Base-by-base conservation (phyloP, 2,797 vertebrate species). In the Tinamus major region DNA sequence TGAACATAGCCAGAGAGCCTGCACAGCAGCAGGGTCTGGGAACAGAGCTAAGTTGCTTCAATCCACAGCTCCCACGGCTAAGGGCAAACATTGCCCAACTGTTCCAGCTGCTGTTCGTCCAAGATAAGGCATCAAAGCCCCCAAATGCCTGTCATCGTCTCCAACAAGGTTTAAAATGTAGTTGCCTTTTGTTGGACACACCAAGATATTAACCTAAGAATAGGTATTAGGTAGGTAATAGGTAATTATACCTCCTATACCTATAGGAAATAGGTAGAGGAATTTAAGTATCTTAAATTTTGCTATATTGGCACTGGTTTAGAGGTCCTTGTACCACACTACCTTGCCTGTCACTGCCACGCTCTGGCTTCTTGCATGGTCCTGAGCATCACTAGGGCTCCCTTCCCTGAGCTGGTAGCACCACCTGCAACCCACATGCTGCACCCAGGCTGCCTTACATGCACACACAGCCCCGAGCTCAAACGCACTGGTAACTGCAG, bases 321-420 rank as follows among this genome's bases (percentile, higher is more conserved):
- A 14, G 56, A 59, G 24, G 26, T 37, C 15, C 39, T n/a, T 8
- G 27, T 83, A n/a, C 31, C 31, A n/a, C 6, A 23, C 19, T 67
- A 41, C 44, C 39, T 46, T 70, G 20, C 42, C 51, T 19, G 31
- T 55, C 0, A 0, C 42, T 41, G 44, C 49, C 27, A 13, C 17
- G 9, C 13, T 59, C 42, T 23, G 29, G 17, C 58, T 59, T 49
- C 64, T 29, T 59, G 46, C 53, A 20, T 10, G 33, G 62, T 21
- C 10, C 23, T 2, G 4, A 24, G 41, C 4, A 41, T 24, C n/a
- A 51, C 67, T 31, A 19, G 21, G 19, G 48, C 58, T 70, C n/a
- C 16, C 49, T 72, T 53, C 27, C 35, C 62, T 1, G 5, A 78
- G 41, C 9, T 74, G 27, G 26, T 37, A 2, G 1, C 59, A 39